phyloP scores from a whole-genome alignment of 2,797 vertebrate species.

The Sebastes dallii region DNA sequence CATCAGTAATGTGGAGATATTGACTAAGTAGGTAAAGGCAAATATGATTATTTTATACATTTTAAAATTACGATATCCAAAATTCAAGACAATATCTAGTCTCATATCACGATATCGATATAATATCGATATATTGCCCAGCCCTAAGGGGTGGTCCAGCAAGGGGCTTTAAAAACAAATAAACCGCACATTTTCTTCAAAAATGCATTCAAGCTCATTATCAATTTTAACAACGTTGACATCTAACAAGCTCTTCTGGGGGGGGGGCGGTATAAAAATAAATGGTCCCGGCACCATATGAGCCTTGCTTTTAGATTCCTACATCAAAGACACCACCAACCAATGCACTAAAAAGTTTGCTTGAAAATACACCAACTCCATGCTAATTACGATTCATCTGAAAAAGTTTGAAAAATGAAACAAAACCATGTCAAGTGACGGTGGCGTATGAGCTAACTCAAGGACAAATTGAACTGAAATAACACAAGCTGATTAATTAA shows the following conservation, averaged over 20 bases:
- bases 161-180: conserved; percentile 25
- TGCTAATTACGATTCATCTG: not conserved
- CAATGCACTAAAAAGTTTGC: not conserved
- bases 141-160: not conserved
- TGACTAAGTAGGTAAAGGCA: too few relatives aligned
- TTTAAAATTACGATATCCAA: too few relatives aligned
- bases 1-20: too few relatives aligned
- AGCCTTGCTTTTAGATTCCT: not conserved
- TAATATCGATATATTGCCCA: too few relatives aligned
- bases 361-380: not conserved
- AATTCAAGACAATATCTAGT: accelerated
- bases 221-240: conserved; percentile 11
- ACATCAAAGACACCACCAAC: not conserved
- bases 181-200: conserved; percentile 15
- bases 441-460: not conserved
- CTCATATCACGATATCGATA: too few relatives aligned
- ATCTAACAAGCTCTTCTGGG: conserved; percentile 19
- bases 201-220: conserved; percentile 12
- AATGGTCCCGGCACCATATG: conserved; percentile 1
- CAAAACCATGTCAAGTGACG: not conserved
- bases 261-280: not conserved
- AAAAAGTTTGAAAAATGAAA: not conserved
- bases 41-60: too few relatives aligned
- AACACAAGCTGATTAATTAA: not conserved
- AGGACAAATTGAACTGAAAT: not conserved